Evolutionary conservation across 1,140 invertebrate species (phyloP), one percentile per base, ranked within the genome.

Genomic region (Harpegnathos saltator): DNA sequence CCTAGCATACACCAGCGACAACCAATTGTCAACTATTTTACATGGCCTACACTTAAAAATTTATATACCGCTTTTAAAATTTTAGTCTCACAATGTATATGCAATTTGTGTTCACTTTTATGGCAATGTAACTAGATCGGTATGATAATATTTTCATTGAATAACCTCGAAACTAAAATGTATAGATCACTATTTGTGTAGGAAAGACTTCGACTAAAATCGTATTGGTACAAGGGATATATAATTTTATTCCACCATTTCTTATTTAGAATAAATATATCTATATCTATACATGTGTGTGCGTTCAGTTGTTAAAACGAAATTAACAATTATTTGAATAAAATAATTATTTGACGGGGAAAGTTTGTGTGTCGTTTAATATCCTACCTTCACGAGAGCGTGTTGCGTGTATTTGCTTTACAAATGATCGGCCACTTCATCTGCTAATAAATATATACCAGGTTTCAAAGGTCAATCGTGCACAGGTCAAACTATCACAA

Each of bases 241-340:
- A n/a, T n/a, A 61, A 15, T 83, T 83, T 86, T 17, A 14, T 65
- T 82, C 3, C 52, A n/a, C 52, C 1, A 17, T 68, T 65, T 65
- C 17, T 65, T 69, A 2, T 54, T 75, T 85, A 77, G 52, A 65
- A 68, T 56, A 75, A 22, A 44, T 44, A 44, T 44, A 44, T 44
- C 3, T 44, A 17, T 84, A 72, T 44, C 3, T 9, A 44, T 44
- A 77, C 58, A 54, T 19, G 1, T 72, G 22, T 69, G n/a, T 77
- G 54, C 26, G 33, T 50, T 74, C 22, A 63, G 26, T 88, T 87
- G 66, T 85, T 69, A 63, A 69, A 56, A 59, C 52, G 77, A 68
- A 77, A 88, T 65, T 84, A 75, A 71, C 83, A 19, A 74, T 88
- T 69, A 73, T 88, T 85, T 75, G 11, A 89, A 89, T 89, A 88